Conservation (phyloP, 2,888 invertebrate species). For the Aleiodes testaceus region DNA sequence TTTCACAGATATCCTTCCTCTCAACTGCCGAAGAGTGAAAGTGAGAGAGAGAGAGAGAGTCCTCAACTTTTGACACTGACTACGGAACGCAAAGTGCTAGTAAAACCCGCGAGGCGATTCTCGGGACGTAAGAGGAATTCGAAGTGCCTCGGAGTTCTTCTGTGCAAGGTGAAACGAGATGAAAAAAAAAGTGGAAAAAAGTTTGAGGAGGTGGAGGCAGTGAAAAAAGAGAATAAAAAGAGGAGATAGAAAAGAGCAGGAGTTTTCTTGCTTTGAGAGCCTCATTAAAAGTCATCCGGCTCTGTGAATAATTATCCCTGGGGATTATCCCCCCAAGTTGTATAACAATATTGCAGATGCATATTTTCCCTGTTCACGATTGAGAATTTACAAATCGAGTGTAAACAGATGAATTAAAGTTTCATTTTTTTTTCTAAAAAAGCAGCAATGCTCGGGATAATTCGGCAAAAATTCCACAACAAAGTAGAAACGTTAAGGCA, state of each 20-base stretch:
- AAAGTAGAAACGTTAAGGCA: too few species aligned
- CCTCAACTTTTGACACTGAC: slow-evolving; percentile 43
- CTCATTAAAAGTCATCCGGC: slow-evolving; percentile 42
- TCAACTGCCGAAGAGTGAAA: background rate
- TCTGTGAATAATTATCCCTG: slow-evolving; percentile 32
- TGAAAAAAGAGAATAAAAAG: slow-evolving; percentile 5
- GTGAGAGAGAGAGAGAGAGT: background rate
- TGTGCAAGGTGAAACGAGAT: slow-evolving; percentile 28
- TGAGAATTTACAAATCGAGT: background rate
- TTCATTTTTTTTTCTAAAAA: too few species aligned
- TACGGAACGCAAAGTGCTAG: slow-evolving; percentile 42
- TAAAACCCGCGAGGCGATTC: slow-evolving; percentile 40
- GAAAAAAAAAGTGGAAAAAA: slow-evolving; percentile 16
- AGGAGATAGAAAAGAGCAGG: slow-evolving; percentile 15
- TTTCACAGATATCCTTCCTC: slow-evolving; percentile 29
- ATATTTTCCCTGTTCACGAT: background rate
- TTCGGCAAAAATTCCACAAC: too few species aligned
- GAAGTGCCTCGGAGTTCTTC: slow-evolving; percentile 28
- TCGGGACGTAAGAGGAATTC: slow-evolving; percentile 38
- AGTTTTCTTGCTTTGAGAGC: slow-evolving; percentile 36
- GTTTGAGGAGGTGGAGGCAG: too few species aligned
- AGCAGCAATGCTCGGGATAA: too few species aligned
- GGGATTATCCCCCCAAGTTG: slow-evolving; percentile 15
- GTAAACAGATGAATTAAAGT: too few species aligned
- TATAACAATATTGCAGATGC: slow-evolving; percentile 22